Percentiles rank a stretch among this genome's conserved stretches.
phyloP scores from a whole-genome alignment of 2,113 vertebrate species.

The Percopsis transmontana region DNA sequence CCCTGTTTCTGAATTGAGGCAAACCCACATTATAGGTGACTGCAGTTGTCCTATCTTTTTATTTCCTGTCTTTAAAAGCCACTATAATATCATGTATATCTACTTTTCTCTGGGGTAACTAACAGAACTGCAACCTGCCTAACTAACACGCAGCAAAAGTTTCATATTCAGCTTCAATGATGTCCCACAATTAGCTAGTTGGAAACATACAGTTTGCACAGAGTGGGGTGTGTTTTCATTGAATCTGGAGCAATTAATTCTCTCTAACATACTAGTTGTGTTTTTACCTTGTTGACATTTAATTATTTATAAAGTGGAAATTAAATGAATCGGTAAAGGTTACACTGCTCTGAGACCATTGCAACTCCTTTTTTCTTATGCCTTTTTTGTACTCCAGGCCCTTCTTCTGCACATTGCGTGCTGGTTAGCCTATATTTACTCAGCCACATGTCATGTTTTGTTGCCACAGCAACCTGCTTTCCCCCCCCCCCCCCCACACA shows the following conservation, averaged over 20 bases:
- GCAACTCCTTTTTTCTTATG: slow-evolving; percentile 22
- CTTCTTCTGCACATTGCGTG: slow-evolving; percentile 34
- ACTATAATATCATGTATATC: background rate
- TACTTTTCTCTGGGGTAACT: background rate
- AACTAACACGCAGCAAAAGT: background rate
- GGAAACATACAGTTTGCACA: background rate
- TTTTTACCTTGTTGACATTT: no score
- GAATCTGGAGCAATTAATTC: background rate
- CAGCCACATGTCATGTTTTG: slow-evolving; percentile 58
- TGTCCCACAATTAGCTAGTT: background rate
- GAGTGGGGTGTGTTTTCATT: background rate
- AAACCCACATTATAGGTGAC: slow-evolving; percentile 15
- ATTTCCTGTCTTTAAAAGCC: slow-evolving; percentile 10
- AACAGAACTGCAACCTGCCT: background rate
- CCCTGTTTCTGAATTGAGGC: slow-evolving; percentile 40
- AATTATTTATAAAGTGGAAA: no score
- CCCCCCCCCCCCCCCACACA: slow-evolving; percentile 30
- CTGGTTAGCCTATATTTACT: slow-evolving; percentile 63
- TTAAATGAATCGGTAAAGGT: background rate
- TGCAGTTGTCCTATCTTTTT: slow-evolving; percentile 15
- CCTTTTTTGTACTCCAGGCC: slow-evolving; percentile 31
- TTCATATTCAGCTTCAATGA: background rate
- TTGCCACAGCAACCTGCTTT: slow-evolving; percentile 64
- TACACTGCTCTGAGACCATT: slow-evolving; percentile 24
- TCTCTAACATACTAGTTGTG: background rate